Evolutionary conservation across 1,140 invertebrate species (phyloP), one percentile per base, ranked within the genome.

Genomic region (Drosophila virilis): DNA sequence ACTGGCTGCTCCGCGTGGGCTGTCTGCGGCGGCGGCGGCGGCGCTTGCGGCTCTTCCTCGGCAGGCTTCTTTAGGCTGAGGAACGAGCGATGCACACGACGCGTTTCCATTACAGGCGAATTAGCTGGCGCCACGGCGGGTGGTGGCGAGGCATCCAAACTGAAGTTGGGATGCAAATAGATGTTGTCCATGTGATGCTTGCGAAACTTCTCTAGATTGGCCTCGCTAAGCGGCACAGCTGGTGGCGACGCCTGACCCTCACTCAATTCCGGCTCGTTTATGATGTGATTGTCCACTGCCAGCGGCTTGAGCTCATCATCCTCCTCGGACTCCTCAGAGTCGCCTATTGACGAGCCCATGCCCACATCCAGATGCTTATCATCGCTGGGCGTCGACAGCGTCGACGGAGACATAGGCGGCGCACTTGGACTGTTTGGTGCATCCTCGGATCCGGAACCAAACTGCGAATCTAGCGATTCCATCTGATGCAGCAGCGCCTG

Each of bases 221-320:
- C 91, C 62, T 91, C 88, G 45, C 91, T 91, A 1, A 92, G 51
- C 1, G 80, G 69, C 9, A 91, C 77, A 6, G 81, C 61, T 0
- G 83, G 80, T 0, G 75, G 76, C 0, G 78, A 55, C 1, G 3
- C n/a, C 46, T 74, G 83, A 0, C 54, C 38, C 22, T 89, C 81
- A 13, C 67, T 28, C n/a, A 70, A 45, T 6, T 82, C 80, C 40
- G 77, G 62, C 6, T 90, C 89, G 13, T 66, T 48, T 52, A 91
- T 79, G 0, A 91, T 90, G 52, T 92, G 91, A 77, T 92, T 92
- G 60, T 92, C 91, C 40, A 91, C 81, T 6, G 91, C 91, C 50
- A 92, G 62, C 2, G 91, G 91, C 46, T 92, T 92, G 0, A 92
- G 71, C 17, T 92, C 91, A 52, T 92, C 91, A 22, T 91, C 91